Evolutionary conservation across 2,888 invertebrate genomes (phyloP), one percentile per base, ranked within the genome.

Genomic region (Aleiodes testaceus): DNA sequence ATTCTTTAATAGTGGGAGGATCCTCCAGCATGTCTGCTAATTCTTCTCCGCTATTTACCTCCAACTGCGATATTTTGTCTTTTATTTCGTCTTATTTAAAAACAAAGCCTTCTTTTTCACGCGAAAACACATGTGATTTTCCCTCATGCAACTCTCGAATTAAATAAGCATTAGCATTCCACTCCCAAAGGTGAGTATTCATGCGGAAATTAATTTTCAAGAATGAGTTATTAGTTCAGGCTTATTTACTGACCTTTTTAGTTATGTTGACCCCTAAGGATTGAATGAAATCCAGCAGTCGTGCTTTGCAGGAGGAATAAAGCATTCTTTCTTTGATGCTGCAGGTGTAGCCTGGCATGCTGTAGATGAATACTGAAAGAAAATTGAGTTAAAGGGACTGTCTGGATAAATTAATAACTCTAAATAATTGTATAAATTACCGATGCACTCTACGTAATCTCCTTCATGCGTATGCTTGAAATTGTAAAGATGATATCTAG

Each of bases 251-350:
- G 87, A 98, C 98, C 91, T 97, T 95, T 89, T 97, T 98, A 0
- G 90, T 91, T 79, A 99, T 92, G 75, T 91, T 92, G 12, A 98
- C 88, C 42, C 95, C 95, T 81, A 95, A 88, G 64, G 92, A 91
- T 81, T 95, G 92, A 74, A 98, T 92, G 16, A 93, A 92, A 75
- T 95, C 94, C 67, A 97, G 89, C 76, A 99, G 92, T 16, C 97
- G 96, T 73, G 93, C 95, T 88, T 98, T 99, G 88, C 98, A 98
- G 82, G 98, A 98, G 0, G 99, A 98, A 88, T 99, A 99, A 85
- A 99, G 90, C 99, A 99, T 99, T 79, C 98, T 91, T 87, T 99
- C 99, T 84, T 97, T 98, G 80, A 99, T 97, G 75, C 97, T 94
- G 87, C 97, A 97, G 74, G 91, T 94, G 87, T 97, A 98, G 3